Percentiles rank a stretch among this genome's conserved stretches.
Evolutionary conservation across 2,113 vertebrate genomes (phyloP).

Genomic region (Capra hircus): DNA sequence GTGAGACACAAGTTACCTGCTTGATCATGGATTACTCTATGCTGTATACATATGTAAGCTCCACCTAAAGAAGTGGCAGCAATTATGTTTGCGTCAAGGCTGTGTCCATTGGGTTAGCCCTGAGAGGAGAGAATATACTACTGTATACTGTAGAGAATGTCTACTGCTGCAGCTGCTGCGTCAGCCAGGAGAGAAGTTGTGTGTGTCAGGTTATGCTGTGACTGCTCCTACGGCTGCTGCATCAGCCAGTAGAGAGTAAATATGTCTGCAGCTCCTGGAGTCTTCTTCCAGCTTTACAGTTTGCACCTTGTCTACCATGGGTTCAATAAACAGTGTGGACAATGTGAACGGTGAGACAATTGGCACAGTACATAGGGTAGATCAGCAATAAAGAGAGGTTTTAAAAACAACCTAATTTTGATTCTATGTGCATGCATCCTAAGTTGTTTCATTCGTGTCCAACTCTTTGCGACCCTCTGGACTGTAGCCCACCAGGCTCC

Average conservation of each 20-base stretch:
- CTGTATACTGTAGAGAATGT: background rate
- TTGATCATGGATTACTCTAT: background rate
- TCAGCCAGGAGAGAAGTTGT: background rate
- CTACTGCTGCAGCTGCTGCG: background rate
- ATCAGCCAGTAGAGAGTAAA: background rate
- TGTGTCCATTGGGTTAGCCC: background rate
- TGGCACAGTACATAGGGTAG: background rate
- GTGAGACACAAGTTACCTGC: background rate
- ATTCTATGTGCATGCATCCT: background rate
- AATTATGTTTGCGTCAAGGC: background rate
- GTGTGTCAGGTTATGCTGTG: background rate
- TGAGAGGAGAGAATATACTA: background rate
- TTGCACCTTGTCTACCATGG: background rate
- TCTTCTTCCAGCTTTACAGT: background rate
- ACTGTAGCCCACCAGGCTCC: background rate
- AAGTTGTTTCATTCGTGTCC: background rate
- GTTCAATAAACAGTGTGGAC: background rate
- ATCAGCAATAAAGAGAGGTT: background rate
- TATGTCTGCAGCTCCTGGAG: background rate
- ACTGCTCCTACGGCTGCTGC: background rate
- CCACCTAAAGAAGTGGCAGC: background rate
- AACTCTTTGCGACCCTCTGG: background rate
- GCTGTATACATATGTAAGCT: background rate
- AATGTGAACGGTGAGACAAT: background rate
- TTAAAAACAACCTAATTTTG: background rate